Percentiles rank a stretch among this genome's conserved stretches.
phyloP scores from a whole-genome alignment of 2,797 vertebrate species.

The Urophycis tenuis region DNA sequence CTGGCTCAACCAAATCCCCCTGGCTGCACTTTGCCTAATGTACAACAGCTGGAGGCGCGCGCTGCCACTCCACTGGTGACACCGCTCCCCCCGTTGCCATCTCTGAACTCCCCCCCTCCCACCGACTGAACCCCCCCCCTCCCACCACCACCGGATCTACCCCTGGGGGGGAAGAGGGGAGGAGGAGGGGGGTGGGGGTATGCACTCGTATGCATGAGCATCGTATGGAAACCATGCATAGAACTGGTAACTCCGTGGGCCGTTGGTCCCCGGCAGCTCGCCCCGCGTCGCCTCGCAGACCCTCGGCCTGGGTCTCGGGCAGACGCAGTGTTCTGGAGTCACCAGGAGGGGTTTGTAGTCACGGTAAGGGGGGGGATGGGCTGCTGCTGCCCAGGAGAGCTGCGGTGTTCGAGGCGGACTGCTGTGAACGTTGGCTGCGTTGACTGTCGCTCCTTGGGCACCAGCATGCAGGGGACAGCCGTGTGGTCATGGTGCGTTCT shows the following conservation, averaged over 20 bases:
- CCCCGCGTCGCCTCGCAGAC: too few relatives aligned
- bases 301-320: too few relatives aligned
- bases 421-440: neutral
- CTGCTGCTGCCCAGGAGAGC: neutral
- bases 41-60: constrained; percentile 65
- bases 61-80: constrained; percentile 58
- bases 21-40: constrained; percentile 71
- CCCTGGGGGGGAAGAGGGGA: neutral
- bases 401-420: constrained; percentile 5
- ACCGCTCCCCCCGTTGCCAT: constrained; percentile 37
- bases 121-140: neutral
- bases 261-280: neutral
- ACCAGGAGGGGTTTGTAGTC: neutral
- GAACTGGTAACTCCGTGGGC: neutral
- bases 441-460: neutral
- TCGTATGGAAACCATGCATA: neutral
- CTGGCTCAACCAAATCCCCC: constrained; percentile 68
- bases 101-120: constrained; percentile 43
- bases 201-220: too few relatives aligned
- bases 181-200: too few relatives aligned
- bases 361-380: neutral
- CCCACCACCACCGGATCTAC: too few relatives aligned
- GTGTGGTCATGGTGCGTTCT: neutral
- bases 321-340: too few relatives aligned
- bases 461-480: constrained; percentile 3